Base-by-base conservation (phyloP, 2,888 invertebrate species). In the Dromius quadrimaculatus region DNA sequence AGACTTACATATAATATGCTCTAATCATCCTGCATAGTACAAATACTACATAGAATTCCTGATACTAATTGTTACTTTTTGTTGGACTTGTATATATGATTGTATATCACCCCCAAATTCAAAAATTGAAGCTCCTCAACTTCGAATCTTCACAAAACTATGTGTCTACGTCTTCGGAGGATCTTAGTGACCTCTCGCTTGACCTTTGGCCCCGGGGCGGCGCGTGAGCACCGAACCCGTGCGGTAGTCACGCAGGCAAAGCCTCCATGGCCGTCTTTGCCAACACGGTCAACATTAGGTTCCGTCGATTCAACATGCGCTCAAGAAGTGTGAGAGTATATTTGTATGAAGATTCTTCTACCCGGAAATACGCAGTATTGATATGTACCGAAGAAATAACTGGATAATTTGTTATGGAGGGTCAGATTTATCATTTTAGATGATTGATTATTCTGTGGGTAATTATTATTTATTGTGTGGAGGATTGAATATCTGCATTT, bases 171-270 rank as follows among this genome's bases (percentile, higher is more conserved):
- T n/a, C n/a, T n/a, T n/a, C n/a, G n/a, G 36, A 36, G 43, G 13
- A 43, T 32, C 61, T 20, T 15, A 17, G 68, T 59, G 68, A 68
- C 68, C 68, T 47, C 17, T 65, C 64, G 28, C 28, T 64, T 61
- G 61, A 61, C 61, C 61, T 19, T 11, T 41, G 66, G 28, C 66
- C 66, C 38, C 1, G 15, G 59, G 59, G 17, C 15, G 13, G 61
- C 54, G 68, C 68, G 41, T 68, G 68, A 68, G 41, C 68, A 57
- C 59, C 23, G 68, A 41, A 45, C 43, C 68, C 32, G 59, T 45
- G 59, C 59, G 66, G 66, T 66, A 66, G 66, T 68, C 68, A 68
- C 68, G 68, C 68, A 68, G 45, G 45, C 32, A n/a, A 19, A 13
- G n/a, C 20, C 57, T 11, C 50, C 59, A 19, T 23, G 19, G 11